Evolutionary conservation across 2,888 invertebrate genomes (phyloP).

Genomic region (Trachelus tabidus): DNA sequence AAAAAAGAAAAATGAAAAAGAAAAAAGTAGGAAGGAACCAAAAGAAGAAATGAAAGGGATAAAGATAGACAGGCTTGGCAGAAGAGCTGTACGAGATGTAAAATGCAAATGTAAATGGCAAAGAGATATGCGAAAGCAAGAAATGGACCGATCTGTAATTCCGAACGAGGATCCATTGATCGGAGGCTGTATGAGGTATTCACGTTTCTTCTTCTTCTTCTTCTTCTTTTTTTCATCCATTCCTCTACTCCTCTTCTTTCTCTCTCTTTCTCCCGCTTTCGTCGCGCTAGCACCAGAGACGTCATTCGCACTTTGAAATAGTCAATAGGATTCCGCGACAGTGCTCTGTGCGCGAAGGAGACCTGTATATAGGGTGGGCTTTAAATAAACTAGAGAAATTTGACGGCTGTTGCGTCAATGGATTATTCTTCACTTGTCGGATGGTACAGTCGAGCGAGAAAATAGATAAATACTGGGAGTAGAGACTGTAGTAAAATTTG

Average conservation of each 20-base stretch:
- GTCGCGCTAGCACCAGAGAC: too few relatives aligned
- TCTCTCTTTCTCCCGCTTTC: not conserved
- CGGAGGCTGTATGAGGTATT: not conserved
- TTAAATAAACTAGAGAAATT: too few relatives aligned
- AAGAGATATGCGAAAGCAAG: slow-evolving; percentile 16
- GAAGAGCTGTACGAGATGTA: slow-evolving; percentile 9
- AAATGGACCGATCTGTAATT: slow-evolving; percentile 33
- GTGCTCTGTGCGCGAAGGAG: too few relatives aligned
- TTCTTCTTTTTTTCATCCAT: slow-evolving; percentile 19
- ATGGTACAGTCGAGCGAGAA: too few relatives aligned
- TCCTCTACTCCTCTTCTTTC: slow-evolving; percentile 19
- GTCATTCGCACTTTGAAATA: too few relatives aligned
- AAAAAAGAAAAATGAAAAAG: not conserved
- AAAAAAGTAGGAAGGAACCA: slow-evolving; percentile 5
- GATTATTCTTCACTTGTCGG: too few relatives aligned
- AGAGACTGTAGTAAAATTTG: too few relatives aligned
- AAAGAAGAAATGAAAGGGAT: not conserved
- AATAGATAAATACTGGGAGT: too few relatives aligned
- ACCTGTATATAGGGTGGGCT: too few relatives aligned
- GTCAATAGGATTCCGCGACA: too few relatives aligned
- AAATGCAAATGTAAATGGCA: slow-evolving; percentile 32
- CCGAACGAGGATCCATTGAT: slow-evolving; percentile 24
- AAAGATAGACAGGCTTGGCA: not conserved
- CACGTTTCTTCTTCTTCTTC: slow-evolving; percentile 20
- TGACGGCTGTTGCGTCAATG: too few relatives aligned